These are phyloP conservation scores for Augochlorella aurata DNA, from an alignment of 2,888 invertebrate genomes.

Conservation along the genomic window DNA sequence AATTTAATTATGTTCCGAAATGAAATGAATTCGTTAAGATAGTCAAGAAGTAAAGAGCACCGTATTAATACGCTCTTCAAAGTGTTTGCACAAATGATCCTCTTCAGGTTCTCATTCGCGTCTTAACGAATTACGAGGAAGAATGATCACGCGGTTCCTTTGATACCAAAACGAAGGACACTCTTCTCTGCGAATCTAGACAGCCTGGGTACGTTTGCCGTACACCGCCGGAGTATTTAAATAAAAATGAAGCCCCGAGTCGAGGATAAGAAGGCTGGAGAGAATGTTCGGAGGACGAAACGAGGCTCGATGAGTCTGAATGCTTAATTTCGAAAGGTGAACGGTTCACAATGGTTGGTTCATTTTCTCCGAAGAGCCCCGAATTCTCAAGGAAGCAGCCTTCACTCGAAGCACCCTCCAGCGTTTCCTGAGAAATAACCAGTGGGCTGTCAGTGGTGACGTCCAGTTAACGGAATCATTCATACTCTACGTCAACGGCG, in stretches of 20 bases:
- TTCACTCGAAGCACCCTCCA: constrained; percentile 23
- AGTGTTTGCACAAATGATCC: too few relatives aligned
- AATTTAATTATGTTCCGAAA: too few relatives aligned
- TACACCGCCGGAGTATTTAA: not conserved
- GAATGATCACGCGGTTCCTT: too few relatives aligned
- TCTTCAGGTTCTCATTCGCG: too few relatives aligned
- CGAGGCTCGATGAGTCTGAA: not conserved
- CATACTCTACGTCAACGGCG: constrained; percentile 59
- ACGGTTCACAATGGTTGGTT: not conserved
- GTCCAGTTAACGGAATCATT: constrained; percentile 69
- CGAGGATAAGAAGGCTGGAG: not conserved
- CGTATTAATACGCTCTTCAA: too few relatives aligned
- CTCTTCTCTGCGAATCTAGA: too few relatives aligned
- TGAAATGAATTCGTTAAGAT: too few relatives aligned
- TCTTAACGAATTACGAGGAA: too few relatives aligned
- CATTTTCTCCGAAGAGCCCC: not conserved
- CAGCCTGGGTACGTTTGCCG: too few relatives aligned
- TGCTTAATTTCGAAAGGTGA: not conserved
- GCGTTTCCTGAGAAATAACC: constrained; percentile 57
- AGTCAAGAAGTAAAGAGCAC: too few relatives aligned
- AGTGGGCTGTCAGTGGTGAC: constrained; percentile 28
- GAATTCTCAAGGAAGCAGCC: constrained; percentile 42
- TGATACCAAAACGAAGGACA: too few relatives aligned
- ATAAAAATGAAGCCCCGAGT: not conserved
- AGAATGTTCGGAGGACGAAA: not conserved